Evolutionary conservation across 2,113 vertebrate genomes (phyloP).

Genomic region (Apistogramma diplotaenia): DNA sequence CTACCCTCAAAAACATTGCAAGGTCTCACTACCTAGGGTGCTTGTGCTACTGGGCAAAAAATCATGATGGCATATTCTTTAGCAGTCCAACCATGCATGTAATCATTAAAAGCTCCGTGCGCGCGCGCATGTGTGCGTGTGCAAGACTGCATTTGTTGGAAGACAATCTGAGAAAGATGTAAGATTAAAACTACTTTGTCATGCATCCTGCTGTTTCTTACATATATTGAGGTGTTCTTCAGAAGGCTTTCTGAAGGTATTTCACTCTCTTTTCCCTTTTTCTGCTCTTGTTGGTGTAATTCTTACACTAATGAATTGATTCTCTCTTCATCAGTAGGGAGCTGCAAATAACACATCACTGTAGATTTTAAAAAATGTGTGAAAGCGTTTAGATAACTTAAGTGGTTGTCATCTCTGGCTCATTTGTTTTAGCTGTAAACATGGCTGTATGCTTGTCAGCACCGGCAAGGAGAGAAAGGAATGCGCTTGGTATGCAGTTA

Average conservation of each 20-base stretch:
- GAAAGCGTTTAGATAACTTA: background rate
- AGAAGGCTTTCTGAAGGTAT: background rate
- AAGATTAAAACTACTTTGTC: background rate
- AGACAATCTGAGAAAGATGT: background rate
- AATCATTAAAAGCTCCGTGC: conserved; percentile 25
- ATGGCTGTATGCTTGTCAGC: background rate
- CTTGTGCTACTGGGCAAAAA: conserved; percentile 51
- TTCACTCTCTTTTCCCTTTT: background rate
- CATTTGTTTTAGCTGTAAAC: background rate
- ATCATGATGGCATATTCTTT: conserved; percentile 65
- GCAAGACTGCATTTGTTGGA: background rate
- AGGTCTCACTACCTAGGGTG: conserved; percentile 26
- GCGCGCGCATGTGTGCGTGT: background rate
- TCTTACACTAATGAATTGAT: too few species aligned
- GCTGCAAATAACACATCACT: background rate
- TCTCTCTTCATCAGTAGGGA: background rate
- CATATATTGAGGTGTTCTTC: background rate
- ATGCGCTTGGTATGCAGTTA: background rate
- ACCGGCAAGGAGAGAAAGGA: background rate
- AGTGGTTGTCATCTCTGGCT: background rate
- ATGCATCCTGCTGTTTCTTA: background rate
- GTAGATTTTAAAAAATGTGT: background rate
- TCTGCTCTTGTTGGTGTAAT: too few species aligned
- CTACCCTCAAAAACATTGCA: background rate
- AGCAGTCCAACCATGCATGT: conserved; percentile 49